These are phyloP conservation scores for Patiria miniata DNA, from an alignment of 35 echinoderm and acorn worm genomes.

Conservation along the genomic window DNA sequence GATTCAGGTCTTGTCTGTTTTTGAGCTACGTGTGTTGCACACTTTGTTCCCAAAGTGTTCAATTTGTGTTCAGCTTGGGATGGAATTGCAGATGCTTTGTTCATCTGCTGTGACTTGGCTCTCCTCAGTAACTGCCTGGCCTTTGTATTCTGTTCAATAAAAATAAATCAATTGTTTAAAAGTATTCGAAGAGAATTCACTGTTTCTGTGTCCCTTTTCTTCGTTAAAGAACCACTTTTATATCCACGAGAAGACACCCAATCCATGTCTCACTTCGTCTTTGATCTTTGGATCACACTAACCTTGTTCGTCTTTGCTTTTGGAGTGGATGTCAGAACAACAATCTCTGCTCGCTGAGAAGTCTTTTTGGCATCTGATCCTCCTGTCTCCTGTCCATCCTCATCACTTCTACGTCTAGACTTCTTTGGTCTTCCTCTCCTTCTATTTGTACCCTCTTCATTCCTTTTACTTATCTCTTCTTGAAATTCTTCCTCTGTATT, in stretches of 20 bases:
- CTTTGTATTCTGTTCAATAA: not conserved
- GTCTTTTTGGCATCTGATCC: not conserved
- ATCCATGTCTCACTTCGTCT: no score
- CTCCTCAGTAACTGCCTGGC: not conserved
- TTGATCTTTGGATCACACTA: no score
- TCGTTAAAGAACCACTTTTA: no score
- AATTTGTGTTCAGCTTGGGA: no score
- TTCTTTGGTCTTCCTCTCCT: not conserved
- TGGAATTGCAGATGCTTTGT: not conserved
- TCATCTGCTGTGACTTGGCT: conserved; percentile 1
- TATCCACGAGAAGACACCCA: no score
- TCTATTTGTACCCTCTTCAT: not conserved
- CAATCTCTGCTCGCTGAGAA: not conserved
- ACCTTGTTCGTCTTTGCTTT: not conserved
- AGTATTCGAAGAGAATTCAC: no score
- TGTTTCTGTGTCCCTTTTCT: no score
- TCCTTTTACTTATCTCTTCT: not conserved
- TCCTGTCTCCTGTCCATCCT: not conserved
- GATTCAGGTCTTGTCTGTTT: not conserved
- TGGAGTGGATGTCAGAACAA: not conserved
- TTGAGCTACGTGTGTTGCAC: no score
- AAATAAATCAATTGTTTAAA: no score
- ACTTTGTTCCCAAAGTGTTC: no score
- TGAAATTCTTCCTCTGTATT: not conserved
- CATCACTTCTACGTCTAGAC: not conserved